Percentiles rank a stretch among this genome's conserved stretches.
phyloP scores from a whole-genome alignment of 2,888 invertebrate species.

The Patella pellucida region DNA sequence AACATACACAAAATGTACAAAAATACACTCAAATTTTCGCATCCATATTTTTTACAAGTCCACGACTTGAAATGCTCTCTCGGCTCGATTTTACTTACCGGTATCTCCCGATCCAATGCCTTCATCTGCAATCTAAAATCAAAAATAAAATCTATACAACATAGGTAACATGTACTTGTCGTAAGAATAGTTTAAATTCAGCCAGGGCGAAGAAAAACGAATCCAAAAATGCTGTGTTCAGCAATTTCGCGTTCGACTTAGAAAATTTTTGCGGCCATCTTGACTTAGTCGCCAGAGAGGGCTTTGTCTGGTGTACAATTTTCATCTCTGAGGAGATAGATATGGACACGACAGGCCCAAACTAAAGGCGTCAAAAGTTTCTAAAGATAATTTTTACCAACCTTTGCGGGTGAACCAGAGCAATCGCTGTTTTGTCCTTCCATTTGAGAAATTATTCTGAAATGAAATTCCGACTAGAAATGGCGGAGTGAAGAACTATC shows the following conservation, averaged over 20 bases:
- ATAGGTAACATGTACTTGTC: background rate
- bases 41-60: constrained; percentile 16
- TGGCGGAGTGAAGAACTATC: constrained; percentile 36
- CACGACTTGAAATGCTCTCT: background rate
- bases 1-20: too few species aligned
- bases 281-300: constrained; percentile 54
- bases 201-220: constrained; percentile 11
- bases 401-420: constrained; percentile 30
- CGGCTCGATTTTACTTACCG: constrained; percentile 27
- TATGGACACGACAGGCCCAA: background rate
- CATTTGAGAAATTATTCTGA: constrained; percentile 39
- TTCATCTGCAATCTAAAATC: constrained; percentile 30
- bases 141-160: constrained; percentile 23
- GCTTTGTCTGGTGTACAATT: constrained; percentile 27
- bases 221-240: constrained; percentile 28
- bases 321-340: constrained; percentile 12
- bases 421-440: constrained; percentile 38
- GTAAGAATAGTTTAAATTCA: background rate
- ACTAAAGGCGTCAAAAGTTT: constrained; percentile 25
- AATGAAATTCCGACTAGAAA: constrained; percentile 29
- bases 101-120: constrained; percentile 19
- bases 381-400: constrained; percentile 30
- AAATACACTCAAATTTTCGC: background rate
- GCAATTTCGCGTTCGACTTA: constrained; percentile 49
- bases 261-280: constrained; percentile 66